A percentile compares a stretch with the other conserved stretches of the same genome.
phyloP scores from a whole-genome alignment of 2,888 invertebrate genomes.

The Hoplodrina ambigua region DNA sequence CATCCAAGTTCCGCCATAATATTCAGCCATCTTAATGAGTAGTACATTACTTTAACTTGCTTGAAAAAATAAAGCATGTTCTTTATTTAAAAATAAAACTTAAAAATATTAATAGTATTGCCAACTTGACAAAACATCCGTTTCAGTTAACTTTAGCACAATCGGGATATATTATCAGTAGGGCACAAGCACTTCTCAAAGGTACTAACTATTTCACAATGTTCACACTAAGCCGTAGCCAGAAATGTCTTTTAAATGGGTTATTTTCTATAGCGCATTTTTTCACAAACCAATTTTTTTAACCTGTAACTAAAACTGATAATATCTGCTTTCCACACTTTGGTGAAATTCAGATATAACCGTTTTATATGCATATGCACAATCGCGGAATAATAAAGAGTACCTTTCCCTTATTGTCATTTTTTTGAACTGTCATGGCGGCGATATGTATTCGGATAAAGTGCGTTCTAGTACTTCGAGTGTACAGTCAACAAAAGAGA shows the following conservation, averaged over 20 bases:
- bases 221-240: slow-evolving; percentile 35
- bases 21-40: background rate
- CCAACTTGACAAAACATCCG: background rate
- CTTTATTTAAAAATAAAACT: background rate
- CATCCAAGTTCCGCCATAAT: background rate
- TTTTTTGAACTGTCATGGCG: background rate
- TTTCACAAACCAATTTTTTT: too few relatives aligned
- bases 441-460: background rate
- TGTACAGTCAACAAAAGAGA: background rate
- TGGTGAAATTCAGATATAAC: too few relatives aligned
- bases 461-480: background rate
- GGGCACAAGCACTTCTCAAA: slow-evolving; percentile 21
- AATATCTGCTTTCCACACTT: too few relatives aligned
- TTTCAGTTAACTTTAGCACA: slow-evolving; percentile 20
- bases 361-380: background rate
- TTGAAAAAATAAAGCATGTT: background rate
- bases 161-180: background rate
- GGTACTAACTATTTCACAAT: slow-evolving; percentile 38
- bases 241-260: slow-evolving; percentile 6
- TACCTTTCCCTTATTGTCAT: background rate
- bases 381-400: background rate
- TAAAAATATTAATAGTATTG: background rate
- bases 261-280: background rate
- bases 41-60: background rate
- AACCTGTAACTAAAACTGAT: too few relatives aligned